Evolutionary conservation across 1,140 invertebrate genomes (phyloP), one percentile per base, ranked within the genome.

Genomic region (Achatina immaculata): DNA sequence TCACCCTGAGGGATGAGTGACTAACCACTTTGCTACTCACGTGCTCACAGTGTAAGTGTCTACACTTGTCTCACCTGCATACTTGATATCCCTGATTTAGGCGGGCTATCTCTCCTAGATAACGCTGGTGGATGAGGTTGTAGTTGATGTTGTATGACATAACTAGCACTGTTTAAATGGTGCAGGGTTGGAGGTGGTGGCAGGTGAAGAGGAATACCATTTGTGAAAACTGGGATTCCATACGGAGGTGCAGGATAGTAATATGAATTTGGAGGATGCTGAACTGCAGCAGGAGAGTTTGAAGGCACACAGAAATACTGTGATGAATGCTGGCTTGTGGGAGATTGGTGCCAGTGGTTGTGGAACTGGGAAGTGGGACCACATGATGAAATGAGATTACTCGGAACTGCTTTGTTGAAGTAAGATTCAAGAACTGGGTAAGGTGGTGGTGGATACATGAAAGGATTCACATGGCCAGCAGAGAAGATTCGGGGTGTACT

Each of bases 181-280:
- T 62, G 79, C 34, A 36, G 34, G 2, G 65, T 62, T 19, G 38
- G n/a, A 34, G 55, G 79, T 34, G 38, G 48, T 43, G 71, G 69
- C 24, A 73, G 31, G 48, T 73, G 79, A n/a, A 73, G 14, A n/a
- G 51, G 76, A 24, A 80, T 69, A 3, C 51, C 69, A 24, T 42
- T n/a, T n/a, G 51, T 45, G 38, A 65, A 65, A 3, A 3, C 45
- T 58, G 71, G 69, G 4, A 42, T 40, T 24, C 24, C 31, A 48
- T 14, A 55, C 0, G 6, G 45, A n/a, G 45, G 51, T 21, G 48
- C 1, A 28, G 79, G 71, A 36, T 74, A 62, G 42, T 24, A 65
- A 74, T 14, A 80, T 4, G 28, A 7, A 0, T 14, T 21, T 36
- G 6, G 66, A 40, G 42, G 38, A 66, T 42, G 66, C 38, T 43